phyloP scores from a whole-genome alignment of 2,113 vertebrate genomes.

The Eudorcas thomsonii region DNA sequence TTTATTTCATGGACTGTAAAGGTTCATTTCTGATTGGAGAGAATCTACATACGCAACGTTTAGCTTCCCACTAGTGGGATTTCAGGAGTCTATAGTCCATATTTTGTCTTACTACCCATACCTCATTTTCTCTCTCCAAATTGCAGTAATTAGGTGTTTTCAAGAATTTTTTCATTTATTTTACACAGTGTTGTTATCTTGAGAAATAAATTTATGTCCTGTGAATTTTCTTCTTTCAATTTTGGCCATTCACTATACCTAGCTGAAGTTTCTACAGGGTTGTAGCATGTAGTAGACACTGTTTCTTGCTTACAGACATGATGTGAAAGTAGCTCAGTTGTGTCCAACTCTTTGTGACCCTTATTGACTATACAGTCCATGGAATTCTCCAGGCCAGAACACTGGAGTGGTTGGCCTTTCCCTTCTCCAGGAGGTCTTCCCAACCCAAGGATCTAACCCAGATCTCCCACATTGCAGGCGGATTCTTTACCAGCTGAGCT shows the following conservation, averaged over 20 bases:
- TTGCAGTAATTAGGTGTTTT: not conserved
- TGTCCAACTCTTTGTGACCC: not conserved
- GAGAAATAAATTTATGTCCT: not conserved
- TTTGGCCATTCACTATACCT: not conserved
- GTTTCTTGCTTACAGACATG: not conserved
- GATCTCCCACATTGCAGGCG: not conserved
- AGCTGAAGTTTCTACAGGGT: not conserved
- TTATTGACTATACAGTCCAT: not conserved
- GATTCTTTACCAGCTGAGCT: not conserved
- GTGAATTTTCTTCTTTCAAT: not conserved
- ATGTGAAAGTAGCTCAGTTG: not conserved
- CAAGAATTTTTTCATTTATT: not conserved
- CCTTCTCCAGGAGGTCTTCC: not conserved
- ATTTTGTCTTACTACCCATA: not conserved
- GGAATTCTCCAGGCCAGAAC: not conserved
- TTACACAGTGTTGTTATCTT: not conserved
- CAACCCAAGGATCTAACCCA: not conserved
- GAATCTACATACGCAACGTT: not conserved
- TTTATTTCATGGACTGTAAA: not conserved
- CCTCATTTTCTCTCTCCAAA: not conserved
- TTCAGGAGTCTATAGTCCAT: not conserved
- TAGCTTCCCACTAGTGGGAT: not conserved
- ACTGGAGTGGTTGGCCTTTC: not conserved
- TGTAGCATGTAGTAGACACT: not conserved
- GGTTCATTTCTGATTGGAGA: not conserved